These are phyloP conservation scores for Cirrhinus mrigala DNA, from an alignment of 2,797 vertebrate genomes.

Conservation along the genomic window DNA sequence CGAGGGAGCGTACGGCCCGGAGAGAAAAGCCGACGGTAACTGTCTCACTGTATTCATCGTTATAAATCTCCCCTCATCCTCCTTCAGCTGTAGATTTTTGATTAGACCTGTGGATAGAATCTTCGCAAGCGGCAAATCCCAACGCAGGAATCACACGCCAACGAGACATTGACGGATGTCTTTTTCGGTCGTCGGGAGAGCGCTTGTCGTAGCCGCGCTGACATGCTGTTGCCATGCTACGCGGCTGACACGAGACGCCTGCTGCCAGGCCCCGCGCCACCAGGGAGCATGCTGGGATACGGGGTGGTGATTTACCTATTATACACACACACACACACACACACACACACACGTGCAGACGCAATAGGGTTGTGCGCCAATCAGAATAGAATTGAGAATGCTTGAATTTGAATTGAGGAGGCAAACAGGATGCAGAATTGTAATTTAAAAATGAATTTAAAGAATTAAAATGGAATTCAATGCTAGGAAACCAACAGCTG, in stretches of 20 bases:
- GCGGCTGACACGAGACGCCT: slow-evolving; percentile 78
- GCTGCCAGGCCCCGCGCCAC: slow-evolving; percentile 69
- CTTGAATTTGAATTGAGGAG: not conserved
- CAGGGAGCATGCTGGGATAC: slow-evolving; percentile 77
- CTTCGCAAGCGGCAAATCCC: slow-evolving; percentile 73
- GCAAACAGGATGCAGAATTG: not conserved
- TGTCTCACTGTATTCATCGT: slow-evolving; percentile 48
- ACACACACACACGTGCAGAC: slow-evolving; percentile 55
- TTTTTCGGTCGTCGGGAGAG: slow-evolving; percentile 73
- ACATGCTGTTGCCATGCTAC: slow-evolving; percentile 77
- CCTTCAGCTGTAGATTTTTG: slow-evolving; percentile 69
- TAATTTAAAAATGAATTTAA: not conserved
- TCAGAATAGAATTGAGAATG: not conserved
- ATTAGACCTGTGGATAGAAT: slow-evolving; percentile 71
- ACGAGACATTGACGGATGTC: slow-evolving; percentile 81
- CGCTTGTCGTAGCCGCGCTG: slow-evolving; percentile 77
- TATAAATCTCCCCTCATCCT: slow-evolving; percentile 43
- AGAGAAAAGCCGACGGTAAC: slow-evolving; percentile 60
- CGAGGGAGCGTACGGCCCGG: slow-evolving; percentile 14
- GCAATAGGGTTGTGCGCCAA: not conserved
- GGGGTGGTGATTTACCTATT: slow-evolving; percentile 75
- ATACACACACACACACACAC: slow-evolving; percentile 61
- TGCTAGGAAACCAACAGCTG: not conserved
- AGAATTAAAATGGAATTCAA: not conserved
- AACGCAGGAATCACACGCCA: slow-evolving; percentile 70